A percentile compares a stretch with the other conserved stretches of the same genome.
Evolutionary conservation across 2,888 invertebrate genomes (phyloP).

Genomic region (Lysandra coridon): DNA sequence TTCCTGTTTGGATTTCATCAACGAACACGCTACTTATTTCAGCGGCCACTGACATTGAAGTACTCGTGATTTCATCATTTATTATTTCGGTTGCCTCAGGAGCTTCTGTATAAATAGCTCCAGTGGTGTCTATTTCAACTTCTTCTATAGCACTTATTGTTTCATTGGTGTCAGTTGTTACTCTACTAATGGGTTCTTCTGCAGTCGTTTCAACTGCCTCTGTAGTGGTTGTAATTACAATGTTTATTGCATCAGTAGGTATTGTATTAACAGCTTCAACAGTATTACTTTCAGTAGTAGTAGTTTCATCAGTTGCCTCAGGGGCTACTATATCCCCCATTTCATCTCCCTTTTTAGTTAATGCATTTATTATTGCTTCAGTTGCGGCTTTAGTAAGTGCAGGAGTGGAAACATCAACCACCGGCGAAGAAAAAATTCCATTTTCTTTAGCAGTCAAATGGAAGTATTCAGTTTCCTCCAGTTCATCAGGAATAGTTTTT

Average conservation of each 20-base stretch:
- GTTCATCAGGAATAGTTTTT: background rate
- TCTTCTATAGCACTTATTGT: background rate
- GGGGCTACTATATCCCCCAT: background rate
- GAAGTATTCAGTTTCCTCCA: background rate
- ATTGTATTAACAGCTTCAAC: no score
- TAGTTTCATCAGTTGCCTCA: background rate
- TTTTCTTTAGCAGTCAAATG: background rate
- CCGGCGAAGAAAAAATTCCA: background rate
- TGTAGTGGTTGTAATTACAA: background rate
- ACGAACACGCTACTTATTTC: no score
- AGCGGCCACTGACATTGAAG: background rate
- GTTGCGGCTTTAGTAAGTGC: background rate
- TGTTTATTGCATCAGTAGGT: no score
- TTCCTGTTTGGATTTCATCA: no score
- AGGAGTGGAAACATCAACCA: background rate
- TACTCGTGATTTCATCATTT: background rate
- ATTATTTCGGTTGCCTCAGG: background rate
- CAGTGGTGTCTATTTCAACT: background rate
- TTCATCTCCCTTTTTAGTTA: background rate
- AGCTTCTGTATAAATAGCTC: background rate
- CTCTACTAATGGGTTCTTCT: no score
- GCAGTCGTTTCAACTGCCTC: background rate
- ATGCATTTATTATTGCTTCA: background rate
- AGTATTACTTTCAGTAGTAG: background rate
- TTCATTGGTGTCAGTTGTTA: no score